These are phyloP conservation scores for Sapajus apella DNA, from an alignment of 2,113 vertebrate genomes.

Conservation along the genomic window DNA sequence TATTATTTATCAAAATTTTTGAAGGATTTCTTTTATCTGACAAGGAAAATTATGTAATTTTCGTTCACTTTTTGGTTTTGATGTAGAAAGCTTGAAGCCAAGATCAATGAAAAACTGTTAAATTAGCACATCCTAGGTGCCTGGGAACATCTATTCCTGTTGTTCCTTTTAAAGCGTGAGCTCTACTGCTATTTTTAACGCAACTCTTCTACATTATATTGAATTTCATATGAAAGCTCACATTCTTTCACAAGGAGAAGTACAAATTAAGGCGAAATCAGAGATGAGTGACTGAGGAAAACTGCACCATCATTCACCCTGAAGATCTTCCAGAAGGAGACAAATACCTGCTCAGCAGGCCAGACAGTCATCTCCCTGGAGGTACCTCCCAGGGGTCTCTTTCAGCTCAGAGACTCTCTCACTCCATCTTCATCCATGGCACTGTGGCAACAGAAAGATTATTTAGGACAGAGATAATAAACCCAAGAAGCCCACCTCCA, in stretches of 20 bases:
- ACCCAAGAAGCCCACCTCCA: not conserved
- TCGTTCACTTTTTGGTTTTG: slow-evolving; percentile 50
- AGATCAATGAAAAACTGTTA: slow-evolving; percentile 73
- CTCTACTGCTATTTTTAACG: slow-evolving; percentile 71
- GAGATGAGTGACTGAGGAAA: not conserved
- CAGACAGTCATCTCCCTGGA: not conserved
- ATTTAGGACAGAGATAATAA: not conserved
- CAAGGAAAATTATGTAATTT: slow-evolving; percentile 67
- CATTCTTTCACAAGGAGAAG: slow-evolving; percentile 21
- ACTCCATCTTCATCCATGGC: not conserved
- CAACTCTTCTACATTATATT: slow-evolving; percentile 29
- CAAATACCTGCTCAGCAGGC: not conserved
- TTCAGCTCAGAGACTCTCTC: not conserved
- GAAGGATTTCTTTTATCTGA: slow-evolving; percentile 46
- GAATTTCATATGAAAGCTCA: slow-evolving; percentile 43
- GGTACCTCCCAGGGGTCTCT: not conserved
- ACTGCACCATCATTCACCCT: not conserved
- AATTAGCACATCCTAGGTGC: slow-evolving; percentile 69
- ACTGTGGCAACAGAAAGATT: not conserved
- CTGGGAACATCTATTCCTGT: slow-evolving; percentile 71
- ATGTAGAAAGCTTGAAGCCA: slow-evolving; percentile 59
- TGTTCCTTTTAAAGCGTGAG: slow-evolving; percentile 67
- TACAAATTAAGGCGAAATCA: not conserved
- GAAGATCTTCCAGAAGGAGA: not conserved
- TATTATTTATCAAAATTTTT: slow-evolving; percentile 49